Conservation (phyloP, 2,113 vertebrate genomes). For the Takifugu flavidus region DNA sequence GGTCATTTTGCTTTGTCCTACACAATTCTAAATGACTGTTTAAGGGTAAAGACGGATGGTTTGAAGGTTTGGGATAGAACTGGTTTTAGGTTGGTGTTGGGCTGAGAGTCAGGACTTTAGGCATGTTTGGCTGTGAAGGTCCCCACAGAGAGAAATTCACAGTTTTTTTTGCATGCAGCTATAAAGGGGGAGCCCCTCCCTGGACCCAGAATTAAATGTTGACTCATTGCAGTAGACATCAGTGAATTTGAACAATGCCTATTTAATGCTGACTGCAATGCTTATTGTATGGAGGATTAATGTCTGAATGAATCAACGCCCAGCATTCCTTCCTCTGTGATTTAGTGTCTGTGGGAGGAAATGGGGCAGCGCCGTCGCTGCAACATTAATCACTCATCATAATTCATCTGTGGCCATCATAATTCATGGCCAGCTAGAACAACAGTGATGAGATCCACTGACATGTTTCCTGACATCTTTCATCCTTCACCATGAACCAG, state of each 20-base stretch:
- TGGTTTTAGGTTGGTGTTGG: no score
- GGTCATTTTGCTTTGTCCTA: no score
- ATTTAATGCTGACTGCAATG: constrained; percentile 62
- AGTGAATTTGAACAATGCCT: constrained; percentile 58
- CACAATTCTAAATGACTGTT: no score
- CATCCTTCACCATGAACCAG: constrained; percentile 7
- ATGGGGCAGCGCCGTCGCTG: constrained; percentile 35
- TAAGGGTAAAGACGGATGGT: no score
- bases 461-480: constrained; percentile 10
- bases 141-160: no score
- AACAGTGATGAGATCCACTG: constrained; percentile 8
- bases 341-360: constrained; percentile 43
- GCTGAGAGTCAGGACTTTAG: no score
- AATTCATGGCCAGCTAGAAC: constrained; percentile 24
- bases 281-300: constrained; percentile 58
- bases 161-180: no score
- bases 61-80: no score
- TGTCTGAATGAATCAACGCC: constrained; percentile 64
- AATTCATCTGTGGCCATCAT: constrained; percentile 43
- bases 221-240: constrained; percentile 27
- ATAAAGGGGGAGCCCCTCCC: constrained; percentile 24
- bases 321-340: constrained; percentile 45
- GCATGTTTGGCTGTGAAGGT: no score
- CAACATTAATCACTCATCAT: constrained; percentile 56
- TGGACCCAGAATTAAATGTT: constrained; percentile 38